Evolutionary conservation across 1,140 invertebrate genomes (phyloP), one percentile per base, ranked within the genome.

Genomic region (Diprion similis): DNA sequence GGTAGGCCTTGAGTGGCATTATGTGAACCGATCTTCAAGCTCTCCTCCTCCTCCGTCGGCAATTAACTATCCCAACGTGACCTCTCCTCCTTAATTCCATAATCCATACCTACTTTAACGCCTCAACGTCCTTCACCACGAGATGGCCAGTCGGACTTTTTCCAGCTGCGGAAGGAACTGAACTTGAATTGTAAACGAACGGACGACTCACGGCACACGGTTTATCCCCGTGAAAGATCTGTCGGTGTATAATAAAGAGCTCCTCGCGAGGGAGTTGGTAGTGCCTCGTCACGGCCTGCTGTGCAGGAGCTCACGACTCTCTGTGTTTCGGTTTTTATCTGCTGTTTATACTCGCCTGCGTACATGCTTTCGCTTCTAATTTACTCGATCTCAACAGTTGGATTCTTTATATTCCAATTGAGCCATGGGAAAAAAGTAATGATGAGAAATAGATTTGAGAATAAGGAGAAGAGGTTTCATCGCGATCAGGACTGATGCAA

Each of bases 1-100:
- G 85, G 87, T 88, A 87, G 87, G 82, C 87, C 87, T 88, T 88
- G 86, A 86, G 81, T 13, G 51, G 76, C 86, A 88, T 88, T 86
- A 87, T 88, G 84, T 84, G 84, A 87, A 86, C 85, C 87, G 87
- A 87, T 86, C 84, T 84, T 82, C n/a, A 17, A 37, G 82, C 84
- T 9, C 82, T 83, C 81, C 83, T 82, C 82, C 81, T 84, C 78
- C 83, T 82, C 82, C 81, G 83, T 78, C 82, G 11, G n/a, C 51
- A 8, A 59, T 59, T 59, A 59, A 59, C n/a, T 9, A 11, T 17
- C 6, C 24, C 51, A 59, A 59, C 11, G n/a, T 17, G 51, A 17
- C n/a, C 11, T 59, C 51, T 59, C 51, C 51, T 59, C 11, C n/a
- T 13, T 15, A 59, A 37, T 37, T 37, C 51, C 51, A 59, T 59